Evolutionary conservation across 2,888 invertebrate species (phyloP), one percentile per base, ranked within the genome.

Genomic region (Leistus spinibarbis): DNA sequence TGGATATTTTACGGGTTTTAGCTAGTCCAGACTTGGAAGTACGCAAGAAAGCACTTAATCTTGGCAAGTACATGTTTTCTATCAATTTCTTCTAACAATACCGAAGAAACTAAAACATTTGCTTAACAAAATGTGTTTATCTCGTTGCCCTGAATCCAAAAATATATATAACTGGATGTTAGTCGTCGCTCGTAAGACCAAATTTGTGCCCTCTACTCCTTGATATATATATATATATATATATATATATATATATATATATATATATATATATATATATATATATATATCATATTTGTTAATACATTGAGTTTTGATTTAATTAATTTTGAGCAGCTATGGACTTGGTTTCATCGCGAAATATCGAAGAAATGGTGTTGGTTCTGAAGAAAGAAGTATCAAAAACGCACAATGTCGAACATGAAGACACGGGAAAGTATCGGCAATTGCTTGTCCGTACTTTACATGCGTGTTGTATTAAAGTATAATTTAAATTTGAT

Each of bases 1-100:
- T 99, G 99, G 99, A 99, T 86, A 95, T 99, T 82, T 88, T 99
- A 79, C 88, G 99, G 17, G 98, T 99, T 63, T 87, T 99, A 76
- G 91, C 94, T 76, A 93, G 95, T 57, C 96, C 98, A 2, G 99
- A 99, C 84, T 89, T 98, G 79, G 99, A 99, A 88, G 99, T 99
- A 0, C 88, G 97, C 67, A 91, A 92, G 77, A 97, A 97, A 85
- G 96, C 97, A 0, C 85, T 94, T 62, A 91, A 91, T 77, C 86
- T 97, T 23, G 91, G 89, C 89, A 69, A 80, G 83, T 77, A n/a
- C n/a, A n/a, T n/a, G n/a, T n/a, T n/a, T n/a, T n/a, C n/a, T n/a
- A n/a, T n/a, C n/a, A n/a, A n/a, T n/a, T n/a, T n/a, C n/a, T n/a
- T n/a, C n/a, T n/a, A n/a, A n/a, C n/a, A n/a, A n/a, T n/a, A n/a